Percentiles rank a stretch among this genome's conserved stretches.
phyloP scores from a whole-genome alignment of 2,888 invertebrate species.

The Halocaridina rubra region DNA sequence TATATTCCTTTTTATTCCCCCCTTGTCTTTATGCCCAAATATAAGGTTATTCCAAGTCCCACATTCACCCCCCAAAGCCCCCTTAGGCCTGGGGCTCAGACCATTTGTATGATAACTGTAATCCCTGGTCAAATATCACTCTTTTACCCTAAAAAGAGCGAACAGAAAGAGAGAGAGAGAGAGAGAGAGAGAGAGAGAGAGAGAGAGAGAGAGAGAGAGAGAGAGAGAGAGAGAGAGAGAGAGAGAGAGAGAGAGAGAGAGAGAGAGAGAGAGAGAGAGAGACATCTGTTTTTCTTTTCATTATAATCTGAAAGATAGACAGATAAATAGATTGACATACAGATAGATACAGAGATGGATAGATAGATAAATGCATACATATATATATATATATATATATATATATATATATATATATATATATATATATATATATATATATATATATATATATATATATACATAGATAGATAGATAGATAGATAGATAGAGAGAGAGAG shows the following conservation, averaged over 20 bases:
- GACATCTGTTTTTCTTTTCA: too few species aligned
- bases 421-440: neutral
- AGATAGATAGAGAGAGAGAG: too few species aligned
- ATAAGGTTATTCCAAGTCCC: too few species aligned
- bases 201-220: neutral
- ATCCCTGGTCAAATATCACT: constrained; percentile 47
- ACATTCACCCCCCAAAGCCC: neutral
- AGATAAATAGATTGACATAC: too few species aligned
- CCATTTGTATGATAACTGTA: constrained; percentile 42
- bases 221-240: neutral
- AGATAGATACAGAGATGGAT: too few species aligned
- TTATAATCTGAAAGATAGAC: too few species aligned
- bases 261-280: neutral
- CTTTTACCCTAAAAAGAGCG: constrained; percentile 9
- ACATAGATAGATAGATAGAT: too few species aligned
- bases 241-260: neutral
- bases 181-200: neutral
- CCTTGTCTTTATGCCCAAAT: neutral
- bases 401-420: neutral
- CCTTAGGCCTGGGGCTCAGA: neutral
- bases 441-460: too few species aligned
- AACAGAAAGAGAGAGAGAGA: neutral
- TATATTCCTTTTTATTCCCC: neutral
- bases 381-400: neutral
- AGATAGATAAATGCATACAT: too few species aligned